Conservation (phyloP, 2,888 invertebrate genomes). For the Rhimphoctona megacephalus region DNA sequence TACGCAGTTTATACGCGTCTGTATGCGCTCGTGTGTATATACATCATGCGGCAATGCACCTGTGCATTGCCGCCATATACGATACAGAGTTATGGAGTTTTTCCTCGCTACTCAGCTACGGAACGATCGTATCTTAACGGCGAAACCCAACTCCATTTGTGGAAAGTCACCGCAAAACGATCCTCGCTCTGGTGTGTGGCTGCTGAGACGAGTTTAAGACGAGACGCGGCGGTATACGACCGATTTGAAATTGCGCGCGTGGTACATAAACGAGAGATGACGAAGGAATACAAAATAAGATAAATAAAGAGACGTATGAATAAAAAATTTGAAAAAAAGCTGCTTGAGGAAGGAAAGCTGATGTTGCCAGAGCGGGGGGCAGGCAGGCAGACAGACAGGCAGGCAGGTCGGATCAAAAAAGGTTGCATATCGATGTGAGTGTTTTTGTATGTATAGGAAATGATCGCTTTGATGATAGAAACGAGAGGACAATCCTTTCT, state of each 20-base stretch:
- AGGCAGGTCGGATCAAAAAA: not conserved
- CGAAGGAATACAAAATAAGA: constrained; percentile 69
- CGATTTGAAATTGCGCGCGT: constrained; percentile 70
- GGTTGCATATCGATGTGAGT: not conserved
- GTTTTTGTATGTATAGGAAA: constrained; percentile 39
- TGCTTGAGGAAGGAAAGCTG: constrained; percentile 22
- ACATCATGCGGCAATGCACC: constrained; percentile 77
- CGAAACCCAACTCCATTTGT: constrained; percentile 84
- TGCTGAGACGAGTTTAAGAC: constrained; percentile 46
- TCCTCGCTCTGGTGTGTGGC: constrained; percentile 42
- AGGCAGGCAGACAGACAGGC: not conserved
- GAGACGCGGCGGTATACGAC: constrained; percentile 36
- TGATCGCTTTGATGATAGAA: constrained; percentile 33
- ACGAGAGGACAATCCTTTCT: constrained; percentile 31
- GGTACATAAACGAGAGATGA: constrained; percentile 60
- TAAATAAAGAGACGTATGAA: constrained; percentile 7
- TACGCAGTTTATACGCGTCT: not conserved
- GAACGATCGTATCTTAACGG: constrained; percentile 82
- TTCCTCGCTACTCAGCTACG: constrained; percentile 77
- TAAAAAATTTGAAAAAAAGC: constrained; percentile 42
- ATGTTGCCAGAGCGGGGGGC: not conserved
- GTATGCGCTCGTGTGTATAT: not conserved
- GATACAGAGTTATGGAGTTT: constrained; percentile 84
- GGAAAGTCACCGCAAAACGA: constrained; percentile 76
- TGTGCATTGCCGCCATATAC: constrained; percentile 84